Percentiles rank a stretch among this genome's conserved stretches.
phyloP scores from a whole-genome alignment of 2,113 vertebrate species.

The Craseonycteris thonglongyai region DNA sequence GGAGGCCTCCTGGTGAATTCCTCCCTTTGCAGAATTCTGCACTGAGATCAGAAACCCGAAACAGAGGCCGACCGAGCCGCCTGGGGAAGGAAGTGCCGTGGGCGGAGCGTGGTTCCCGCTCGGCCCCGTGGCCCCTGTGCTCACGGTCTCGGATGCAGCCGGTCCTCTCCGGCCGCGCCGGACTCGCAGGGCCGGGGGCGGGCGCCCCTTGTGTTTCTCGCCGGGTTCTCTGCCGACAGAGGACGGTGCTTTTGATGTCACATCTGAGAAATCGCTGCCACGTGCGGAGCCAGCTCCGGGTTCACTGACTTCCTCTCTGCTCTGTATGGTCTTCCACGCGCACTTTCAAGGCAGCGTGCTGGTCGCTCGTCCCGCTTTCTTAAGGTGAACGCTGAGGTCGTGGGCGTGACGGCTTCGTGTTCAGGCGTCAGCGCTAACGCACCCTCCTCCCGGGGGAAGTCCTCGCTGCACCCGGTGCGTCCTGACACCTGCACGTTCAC shows the following conservation, averaged over 20 bases:
- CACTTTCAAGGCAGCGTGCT: not conserved
- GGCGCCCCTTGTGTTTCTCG: not conserved
- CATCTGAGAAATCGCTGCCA: not conserved
- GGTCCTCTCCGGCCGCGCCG: rapidly evolving
- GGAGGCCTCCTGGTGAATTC: too few relatives aligned
- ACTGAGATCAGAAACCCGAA: not conserved
- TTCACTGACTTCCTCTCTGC: not conserved
- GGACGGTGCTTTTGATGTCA: not conserved
- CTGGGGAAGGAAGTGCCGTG: not conserved
- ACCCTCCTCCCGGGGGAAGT: too few relatives aligned
- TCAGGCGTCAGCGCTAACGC: not conserved
- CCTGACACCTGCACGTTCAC: not conserved
- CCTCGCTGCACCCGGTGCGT: not conserved
- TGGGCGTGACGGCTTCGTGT: not conserved
- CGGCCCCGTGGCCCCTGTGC: too few relatives aligned
- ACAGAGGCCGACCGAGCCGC: rapidly evolving
- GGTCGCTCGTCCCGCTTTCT: not conserved
- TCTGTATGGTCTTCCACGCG: not conserved
- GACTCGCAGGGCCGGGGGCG: too few relatives aligned
- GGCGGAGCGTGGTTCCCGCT: not conserved
- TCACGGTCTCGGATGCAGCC: too few relatives aligned
- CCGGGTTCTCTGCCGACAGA: not conserved
- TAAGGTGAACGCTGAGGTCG: not conserved
- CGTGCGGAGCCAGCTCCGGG: not conserved
- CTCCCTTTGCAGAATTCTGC: not conserved